Base-by-base conservation (phyloP, 2,113 vertebrate species). In the Thunnus thynnus region DNA sequence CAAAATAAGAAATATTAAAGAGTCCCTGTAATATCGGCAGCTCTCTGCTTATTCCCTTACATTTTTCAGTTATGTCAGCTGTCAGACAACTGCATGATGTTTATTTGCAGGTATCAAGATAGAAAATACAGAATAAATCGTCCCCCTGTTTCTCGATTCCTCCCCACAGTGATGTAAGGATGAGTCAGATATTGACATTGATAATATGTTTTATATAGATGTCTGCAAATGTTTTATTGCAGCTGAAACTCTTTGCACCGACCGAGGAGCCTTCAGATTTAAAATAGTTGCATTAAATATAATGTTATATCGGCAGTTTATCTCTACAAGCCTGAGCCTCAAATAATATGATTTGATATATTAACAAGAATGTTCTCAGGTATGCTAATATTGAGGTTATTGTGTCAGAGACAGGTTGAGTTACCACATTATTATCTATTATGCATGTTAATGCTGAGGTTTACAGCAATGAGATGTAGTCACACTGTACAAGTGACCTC, bases 401-500 rank as follows among this genome's bases (percentile, higher is more conserved):
- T 48, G 17, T 64, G n/a, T 76, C 75, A 72, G 32, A 30, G 3
- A 22, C 44, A 30, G 16, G 2, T 44, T 32, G 70, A 51, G 30
- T 67, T 12, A 82, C 56, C 56, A 68, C 69, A 74, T 67, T n/a
- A 70, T 60, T 82, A 62, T 84, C 50, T 63, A 17, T 16, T n/a
- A 12, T 72, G 20, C 22, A 82, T 83, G 71, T 68, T 82, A 90
- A 87, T 80, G 16, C 30, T 88, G 90, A 90, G 90, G 88, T 88
- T 90, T 90, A 57, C 77, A 82, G 69, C 14, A 60, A 55, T 73
- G 76, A 55, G 8, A 41, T 56, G 56, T 14, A 65, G 61, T 62
- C 11, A 22, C 16, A 86, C 80, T 85, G 83, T 76, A 83, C 32
- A 11, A 61, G 54, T 86, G 79, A 90, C 89, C 87, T 90, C 85